Base-by-base conservation (phyloP, 2,113 vertebrate species). In the Pelecanoides urinatrix region DNA sequence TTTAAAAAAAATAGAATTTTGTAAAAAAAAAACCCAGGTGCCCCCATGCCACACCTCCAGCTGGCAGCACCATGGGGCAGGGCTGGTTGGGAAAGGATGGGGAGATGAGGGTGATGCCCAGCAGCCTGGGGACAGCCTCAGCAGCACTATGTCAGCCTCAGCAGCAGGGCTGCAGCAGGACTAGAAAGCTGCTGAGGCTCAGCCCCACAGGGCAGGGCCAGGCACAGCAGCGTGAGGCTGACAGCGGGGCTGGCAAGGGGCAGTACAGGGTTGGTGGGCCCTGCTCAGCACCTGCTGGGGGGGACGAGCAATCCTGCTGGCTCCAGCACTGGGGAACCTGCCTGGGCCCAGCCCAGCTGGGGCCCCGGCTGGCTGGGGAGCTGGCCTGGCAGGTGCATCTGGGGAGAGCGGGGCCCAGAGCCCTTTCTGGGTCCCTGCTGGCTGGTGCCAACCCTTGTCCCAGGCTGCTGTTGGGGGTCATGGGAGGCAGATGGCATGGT, bases 1-100 rank as follows among this genome's bases (percentile, higher is more conserved):
- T 96, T 97, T 97, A 97, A 97, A 96, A 97, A 97, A 97, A 97
- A 97, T 97, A 97, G 91, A 97, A 97, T 97, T 94, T 97, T 97
- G 94, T 97, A 95, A 97, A 97, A 97, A 97, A 91, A 90, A 92
- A 80, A 62, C 16, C 89, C 66, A 78, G 76, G 83, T 92, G 95
- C 94, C 87, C 93, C 84, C 79, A 68, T 82, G 91, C 86, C 84
- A 62, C 76, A 83, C 49, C 88, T 90, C 90, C 90, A 86, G 90
- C 86, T 80, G 95, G 97, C 93, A 94, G 94, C 96, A 92, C 91
- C 58, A 2, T 40, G 74, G 94, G 93, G 93, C 92, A 83, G 93
- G 84, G 63, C 77, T 83, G 81, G 75, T 72, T 4, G 13, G 94
- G 88, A 87, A 77, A 50, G 85, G 81, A 55, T n/a, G 19, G 40